These are phyloP conservation scores for Brachyopa scutellaris DNA, from an alignment of 2,888 invertebrate species.

Conservation along the genomic window DNA sequence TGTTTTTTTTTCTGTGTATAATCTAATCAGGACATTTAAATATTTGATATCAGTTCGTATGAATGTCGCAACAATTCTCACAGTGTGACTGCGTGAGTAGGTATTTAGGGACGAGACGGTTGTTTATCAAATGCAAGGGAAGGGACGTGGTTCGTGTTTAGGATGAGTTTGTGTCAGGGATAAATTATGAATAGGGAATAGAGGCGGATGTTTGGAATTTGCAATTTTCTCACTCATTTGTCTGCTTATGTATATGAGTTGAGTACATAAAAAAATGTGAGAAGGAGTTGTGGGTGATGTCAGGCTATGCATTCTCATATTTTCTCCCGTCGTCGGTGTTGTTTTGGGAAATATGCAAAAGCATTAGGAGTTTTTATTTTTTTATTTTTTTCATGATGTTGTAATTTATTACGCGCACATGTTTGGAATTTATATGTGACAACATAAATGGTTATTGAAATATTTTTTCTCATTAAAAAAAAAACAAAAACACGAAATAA, in stretches of 20 bases:
- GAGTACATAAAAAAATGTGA: not conserved
- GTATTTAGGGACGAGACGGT: too few relatives aligned
- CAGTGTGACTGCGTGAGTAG: not conserved
- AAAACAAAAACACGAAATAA: not conserved
- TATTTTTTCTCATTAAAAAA: constrained; percentile 29
- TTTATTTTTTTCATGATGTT: constrained; percentile 33
- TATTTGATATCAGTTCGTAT: constrained; percentile 47
- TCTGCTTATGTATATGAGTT: constrained; percentile 1
- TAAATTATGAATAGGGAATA: constrained; percentile 50
- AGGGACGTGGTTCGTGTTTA: too few relatives aligned
- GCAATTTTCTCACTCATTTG: constrained; percentile 64
- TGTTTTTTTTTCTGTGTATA: constrained; percentile 22
- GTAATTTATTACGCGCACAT: constrained; percentile 54
- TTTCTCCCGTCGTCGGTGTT: not conserved
- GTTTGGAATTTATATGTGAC: constrained; percentile 41
- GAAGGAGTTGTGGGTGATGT: not conserved
- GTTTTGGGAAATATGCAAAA: constrained; percentile 2
- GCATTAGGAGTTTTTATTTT: constrained; percentile 8
- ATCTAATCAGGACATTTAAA: constrained; percentile 63
- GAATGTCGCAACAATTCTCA: constrained; percentile 23
- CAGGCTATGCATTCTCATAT: not conserved
- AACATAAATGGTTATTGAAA: constrained; percentile 27
- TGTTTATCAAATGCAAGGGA: too few relatives aligned
- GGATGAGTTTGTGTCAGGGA: constrained; percentile 1
- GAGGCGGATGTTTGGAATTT: constrained; percentile 46